Percentiles rank a stretch among this genome's conserved stretches.
Evolutionary conservation across 1,140 invertebrate genomes (phyloP).

Genomic region (Eciton burchellii): DNA sequence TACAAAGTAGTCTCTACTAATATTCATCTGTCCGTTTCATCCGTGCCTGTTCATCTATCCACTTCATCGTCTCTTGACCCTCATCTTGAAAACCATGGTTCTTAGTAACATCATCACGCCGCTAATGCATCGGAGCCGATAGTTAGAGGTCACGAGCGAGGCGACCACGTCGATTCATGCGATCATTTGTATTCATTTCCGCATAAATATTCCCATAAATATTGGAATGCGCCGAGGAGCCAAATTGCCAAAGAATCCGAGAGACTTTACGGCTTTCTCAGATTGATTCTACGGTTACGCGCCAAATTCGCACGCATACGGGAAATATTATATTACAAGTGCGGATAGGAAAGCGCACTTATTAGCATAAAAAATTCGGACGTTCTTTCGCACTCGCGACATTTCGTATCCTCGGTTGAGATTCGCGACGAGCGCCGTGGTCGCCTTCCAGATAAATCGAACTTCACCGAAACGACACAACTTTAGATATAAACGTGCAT

Average conservation of each 20-base stretch:
- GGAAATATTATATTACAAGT: not conserved
- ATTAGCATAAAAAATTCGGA: not conserved
- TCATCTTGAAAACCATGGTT: constrained; percentile 45
- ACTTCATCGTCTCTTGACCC: constrained; percentile 43
- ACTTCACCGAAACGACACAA: constrained; percentile 45
- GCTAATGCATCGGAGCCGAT: constrained; percentile 7
- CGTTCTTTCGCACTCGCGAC: not conserved
- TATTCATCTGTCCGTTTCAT: constrained; percentile 55
- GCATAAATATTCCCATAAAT: too few relatives aligned
- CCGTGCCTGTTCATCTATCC: constrained; percentile 58
- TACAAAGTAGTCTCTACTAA: constrained; percentile 55
- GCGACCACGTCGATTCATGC: constrained; percentile 35
- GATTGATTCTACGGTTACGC: not conserved
- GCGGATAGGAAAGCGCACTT: not conserved
- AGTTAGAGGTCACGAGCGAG: not conserved
- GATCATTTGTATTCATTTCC: too few relatives aligned
- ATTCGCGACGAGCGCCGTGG: constrained; percentile 30
- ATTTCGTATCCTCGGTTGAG: not conserved
- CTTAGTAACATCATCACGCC: constrained; percentile 35
- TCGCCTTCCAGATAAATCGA: constrained; percentile 36
- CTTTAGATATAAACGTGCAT: constrained; percentile 55
- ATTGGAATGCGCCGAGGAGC: too few relatives aligned
- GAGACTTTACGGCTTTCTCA: not conserved
- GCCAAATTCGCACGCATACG: not conserved
- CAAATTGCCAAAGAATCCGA: not conserved